Evolutionary conservation across 1,140 invertebrate species (phyloP), one percentile per base, ranked within the genome.

Genomic region (Acromyrmex charruanus): DNA sequence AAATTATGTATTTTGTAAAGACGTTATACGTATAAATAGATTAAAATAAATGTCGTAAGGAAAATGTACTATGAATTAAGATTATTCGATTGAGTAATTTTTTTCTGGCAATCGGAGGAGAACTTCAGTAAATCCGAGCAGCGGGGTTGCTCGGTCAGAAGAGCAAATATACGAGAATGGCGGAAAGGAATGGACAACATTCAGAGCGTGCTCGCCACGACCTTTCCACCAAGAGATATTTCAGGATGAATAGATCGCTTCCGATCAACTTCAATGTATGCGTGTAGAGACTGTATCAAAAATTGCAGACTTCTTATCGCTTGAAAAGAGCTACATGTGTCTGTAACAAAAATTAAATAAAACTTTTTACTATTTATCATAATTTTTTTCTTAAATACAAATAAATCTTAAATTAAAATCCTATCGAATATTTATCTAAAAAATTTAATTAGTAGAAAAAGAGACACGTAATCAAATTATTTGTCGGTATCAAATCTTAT

Each of bases 41-140:
- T 74, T 74, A 61, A 74, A 58, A 72, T 35, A 53, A 80, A 68
- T 74, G 21, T 74, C 39, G n/a, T n/a, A 21, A 74, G 3, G 14
- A 7, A 84, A 28, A 18, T 25, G 7, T 31, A 72, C 14, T 72
- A 12, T 7, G 35, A 18, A 49, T 81, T 86, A 84, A 87, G 85
- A 92, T 92, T 84, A 90, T 91, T 65, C 88, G 84, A 84, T 61
- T 74, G 85, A 91, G 28, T 85, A 77, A 74, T 85, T 87, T 66
- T 65, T 72, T 72, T 35, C 18, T 75, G 44, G 79, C 82, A 59
- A 69, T 51, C 84, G 61, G 51, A 89, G 66, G 28, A 89, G 74
- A 12, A 87, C 75, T 86, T 63, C 82, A 58, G 18, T 61, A 86
- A 89, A 86, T 89, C 35, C 63, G 61, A 81, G 55, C 49, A 69